Conservation (phyloP, 2,888 invertebrate species). For the Fragum fragum region DNA sequence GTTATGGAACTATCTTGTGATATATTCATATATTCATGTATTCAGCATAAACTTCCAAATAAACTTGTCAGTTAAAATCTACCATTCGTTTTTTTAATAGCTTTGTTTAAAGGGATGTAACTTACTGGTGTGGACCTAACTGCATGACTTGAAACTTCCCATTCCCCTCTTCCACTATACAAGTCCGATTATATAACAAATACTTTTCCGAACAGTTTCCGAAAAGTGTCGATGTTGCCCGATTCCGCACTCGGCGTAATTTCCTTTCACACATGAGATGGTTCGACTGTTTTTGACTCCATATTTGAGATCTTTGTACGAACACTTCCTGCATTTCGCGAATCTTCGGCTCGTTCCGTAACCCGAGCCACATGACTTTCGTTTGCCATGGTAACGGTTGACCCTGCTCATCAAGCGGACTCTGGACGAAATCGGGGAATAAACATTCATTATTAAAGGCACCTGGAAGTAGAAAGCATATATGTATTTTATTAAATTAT, state of each 20-base stretch:
- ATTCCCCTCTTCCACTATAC: constrained; percentile 69
- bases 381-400: constrained; percentile 78
- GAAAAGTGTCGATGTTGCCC: constrained; percentile 62
- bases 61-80: too few species aligned
- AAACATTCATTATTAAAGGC: constrained; percentile 62
- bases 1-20: too few species aligned
- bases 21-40: too few species aligned
- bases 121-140: constrained; percentile 63
- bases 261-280: constrained; percentile 72
- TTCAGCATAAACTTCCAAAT: too few species aligned
- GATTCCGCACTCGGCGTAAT: constrained; percentile 56
- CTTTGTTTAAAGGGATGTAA: too few species aligned
- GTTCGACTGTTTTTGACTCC: constrained; percentile 74
- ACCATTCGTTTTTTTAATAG: too few species aligned
- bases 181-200: constrained; percentile 78
- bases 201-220: constrained; percentile 72
- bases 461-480: constrained; percentile 25
- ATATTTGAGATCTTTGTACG: constrained; percentile 72
- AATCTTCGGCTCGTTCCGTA: constrained; percentile 76
- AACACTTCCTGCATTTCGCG: constrained; percentile 77
- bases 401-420: constrained; percentile 69
- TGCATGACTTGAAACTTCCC: constrained; percentile 77
- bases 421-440: constrained; percentile 79
- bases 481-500: too few species aligned
- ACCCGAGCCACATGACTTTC: constrained; percentile 77